Evolutionary conservation across 2,113 vertebrate species (phyloP).

Genomic region (Amblyopsis rosae): DNA sequence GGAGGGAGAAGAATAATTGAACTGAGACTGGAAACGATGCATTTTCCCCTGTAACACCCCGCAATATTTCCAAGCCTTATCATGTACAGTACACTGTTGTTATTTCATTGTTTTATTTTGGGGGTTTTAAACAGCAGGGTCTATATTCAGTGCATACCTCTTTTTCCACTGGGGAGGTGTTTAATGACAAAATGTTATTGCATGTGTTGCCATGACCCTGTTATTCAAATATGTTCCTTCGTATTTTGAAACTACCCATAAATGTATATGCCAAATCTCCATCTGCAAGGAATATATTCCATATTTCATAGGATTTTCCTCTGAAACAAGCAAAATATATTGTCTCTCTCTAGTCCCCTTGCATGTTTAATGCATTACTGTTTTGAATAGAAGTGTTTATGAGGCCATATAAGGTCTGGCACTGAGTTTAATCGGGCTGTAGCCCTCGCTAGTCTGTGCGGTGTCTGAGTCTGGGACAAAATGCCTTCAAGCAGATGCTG

Average conservation of each 20-base stretch:
- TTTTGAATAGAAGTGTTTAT: slow-evolving; percentile 65
- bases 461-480: slow-evolving; percentile 50
- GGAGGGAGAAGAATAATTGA: slow-evolving; percentile 46
- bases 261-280: slow-evolving; percentile 19
- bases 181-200: slow-evolving; percentile 10
- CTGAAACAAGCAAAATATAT: slow-evolving; percentile 70
- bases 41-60: slow-evolving; percentile 22
- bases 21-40: slow-evolving; percentile 38
- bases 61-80: slow-evolving; percentile 7
- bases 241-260: slow-evolving; percentile 27
- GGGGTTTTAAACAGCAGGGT: neutral
- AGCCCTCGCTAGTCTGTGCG: slow-evolving; percentile 37
- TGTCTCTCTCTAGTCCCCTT: slow-evolving; percentile 37
- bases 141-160: slow-evolving; percentile 18
- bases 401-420: slow-evolving; percentile 50
- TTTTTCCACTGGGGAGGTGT: neutral
- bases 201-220: slow-evolving; percentile 23
- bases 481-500: slow-evolving; percentile 63
- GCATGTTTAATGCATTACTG: slow-evolving; percentile 71
- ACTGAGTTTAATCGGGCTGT: slow-evolving; percentile 56
- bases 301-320: slow-evolving; percentile 69
- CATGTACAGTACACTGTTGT: slow-evolving; percentile 1
- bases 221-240: slow-evolving; percentile 36
- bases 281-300: slow-evolving; percentile 50
- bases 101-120: slow-evolving; percentile 9